A percentile compares a stretch with the other conserved stretches of the same genome.
Evolutionary conservation across 2,797 vertebrate species (phyloP).

Genomic region (Sebastes cheni): DNA sequence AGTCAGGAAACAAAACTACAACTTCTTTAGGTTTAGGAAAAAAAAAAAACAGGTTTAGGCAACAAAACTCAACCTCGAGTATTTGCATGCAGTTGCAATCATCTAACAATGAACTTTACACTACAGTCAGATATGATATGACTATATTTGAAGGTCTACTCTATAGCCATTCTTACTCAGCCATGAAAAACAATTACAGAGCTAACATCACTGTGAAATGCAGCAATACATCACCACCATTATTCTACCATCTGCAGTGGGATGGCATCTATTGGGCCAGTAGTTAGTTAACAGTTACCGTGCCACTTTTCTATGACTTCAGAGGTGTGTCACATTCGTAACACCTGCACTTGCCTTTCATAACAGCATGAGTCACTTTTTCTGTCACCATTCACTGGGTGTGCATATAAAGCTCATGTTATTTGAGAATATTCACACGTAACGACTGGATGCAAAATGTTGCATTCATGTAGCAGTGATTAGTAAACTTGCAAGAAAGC

Average conservation of each 20-base stretch:
- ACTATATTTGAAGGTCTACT: not conserved
- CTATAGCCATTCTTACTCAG: constrained; percentile 14
- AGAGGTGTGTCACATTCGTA: not conserved
- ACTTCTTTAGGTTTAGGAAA: too few species aligned
- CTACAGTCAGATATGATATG: not conserved
- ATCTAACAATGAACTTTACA: not conserved
- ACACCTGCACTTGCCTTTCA: constrained; percentile 1
- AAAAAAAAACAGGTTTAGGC: too few species aligned
- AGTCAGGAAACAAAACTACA: too few species aligned
- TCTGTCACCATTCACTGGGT: not conserved
- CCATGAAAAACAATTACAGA: constrained; percentile 29
- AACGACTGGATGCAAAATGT: not conserved
- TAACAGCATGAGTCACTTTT: not conserved
- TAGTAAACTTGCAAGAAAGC: constrained; percentile 8
- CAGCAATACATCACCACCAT: constrained; percentile 1
- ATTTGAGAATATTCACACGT: not conserved
- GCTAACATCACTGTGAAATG: constrained; percentile 26
- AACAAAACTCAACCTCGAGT: not conserved
- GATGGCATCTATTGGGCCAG: constrained; percentile 26
- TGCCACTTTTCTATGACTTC: constrained; percentile 12
- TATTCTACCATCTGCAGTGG: constrained; percentile 6
- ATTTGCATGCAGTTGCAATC: not conserved
- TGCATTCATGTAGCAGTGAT: constrained; percentile 18
- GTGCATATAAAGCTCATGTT: not conserved
- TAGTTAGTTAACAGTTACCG: not conserved